Base-by-base conservation (phyloP, 2,888 invertebrate genomes). In the Drosophila monieri region DNA sequence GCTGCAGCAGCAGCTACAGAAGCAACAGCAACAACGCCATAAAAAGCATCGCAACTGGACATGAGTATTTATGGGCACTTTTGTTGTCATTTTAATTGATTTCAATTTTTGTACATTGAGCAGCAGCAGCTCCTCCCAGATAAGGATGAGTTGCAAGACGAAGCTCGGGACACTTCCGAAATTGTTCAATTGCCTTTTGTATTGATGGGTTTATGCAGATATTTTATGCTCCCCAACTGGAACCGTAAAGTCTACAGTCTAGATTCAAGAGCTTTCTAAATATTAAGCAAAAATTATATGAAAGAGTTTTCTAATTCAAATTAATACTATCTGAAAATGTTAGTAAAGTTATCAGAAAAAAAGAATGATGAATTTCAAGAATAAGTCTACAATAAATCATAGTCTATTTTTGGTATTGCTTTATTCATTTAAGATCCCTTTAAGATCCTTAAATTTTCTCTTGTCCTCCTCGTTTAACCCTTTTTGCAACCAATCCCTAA, bases 1-100 rank as follows among this genome's bases (percentile, higher is more conserved):
- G 55, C 52, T 43, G 48, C 43, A 43, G 27, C 52, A 37, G 49
- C 54, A 54, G 47, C 37, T 46, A 44, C 51, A 56, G 6, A n/a
- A 35, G 6, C 57, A 56, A 66, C 61, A 54, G 46, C 64, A 53
- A 62, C 54, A 69, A 32, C 53, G 64, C 78, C 59, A 84, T 79
- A 84, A 86, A 84, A 84, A 79, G 66, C 73, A 70, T 61, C 69
- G 61, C 54, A 56, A 62, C 60, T 68, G 62, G 48, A 65, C 65
- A 80, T 71, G 69, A 69, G 73, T 85, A 85, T 85, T 87, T 85
- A 85, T 85, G 77, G 77, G 76, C 77, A 78, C 72, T 85, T 87
- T 80, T 78, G 87, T 87, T 74, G 87, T 80, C 85, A 83, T 76
- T 87, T 85, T 83, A 85, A 85, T 87, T 85, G 85, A 85, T 85